Percentiles rank a stretch among this genome's conserved stretches.
phyloP scores from a whole-genome alignment of 2,888 invertebrate species.

The Lasioglossum zephyrum region DNA sequence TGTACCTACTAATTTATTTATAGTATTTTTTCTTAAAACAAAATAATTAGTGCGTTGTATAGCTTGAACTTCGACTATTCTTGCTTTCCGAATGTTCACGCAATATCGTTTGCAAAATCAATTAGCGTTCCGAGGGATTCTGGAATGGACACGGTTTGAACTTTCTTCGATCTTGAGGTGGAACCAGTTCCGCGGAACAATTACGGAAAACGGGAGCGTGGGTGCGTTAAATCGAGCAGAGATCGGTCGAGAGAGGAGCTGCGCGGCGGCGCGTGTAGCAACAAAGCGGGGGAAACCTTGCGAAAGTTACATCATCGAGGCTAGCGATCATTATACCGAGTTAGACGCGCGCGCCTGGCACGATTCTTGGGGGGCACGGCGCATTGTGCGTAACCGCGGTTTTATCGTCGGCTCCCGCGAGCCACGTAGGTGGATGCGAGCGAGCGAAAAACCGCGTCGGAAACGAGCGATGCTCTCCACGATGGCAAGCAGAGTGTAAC shows the following conservation, averaged over 20 bases:
- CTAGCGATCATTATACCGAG: conserved; percentile 74
- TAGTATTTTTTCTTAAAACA: too few relatives aligned
- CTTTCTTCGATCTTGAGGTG: neutral
- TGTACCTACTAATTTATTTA: too few relatives aligned
- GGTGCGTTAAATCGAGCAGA: conserved; percentile 48
- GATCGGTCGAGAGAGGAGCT: conserved; percentile 55
- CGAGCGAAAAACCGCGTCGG: conserved; percentile 13
- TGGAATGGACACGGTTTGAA: neutral
- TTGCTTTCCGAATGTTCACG: too few relatives aligned
- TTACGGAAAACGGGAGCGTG: conserved; percentile 44
- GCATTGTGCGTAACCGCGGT: conserved; percentile 68
- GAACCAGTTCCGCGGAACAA: conserved; percentile 16
- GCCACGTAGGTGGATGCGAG: conserved; percentile 43
- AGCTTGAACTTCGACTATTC: too few relatives aligned
- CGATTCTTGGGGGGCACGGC: conserved; percentile 77
- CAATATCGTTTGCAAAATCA: neutral
- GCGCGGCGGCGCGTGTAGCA: conserved; percentile 2
- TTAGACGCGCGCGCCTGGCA: conserved; percentile 68
- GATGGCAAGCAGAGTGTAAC: conserved; percentile 47
- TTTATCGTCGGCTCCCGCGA: conserved; percentile 28
- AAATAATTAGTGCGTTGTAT: too few relatives aligned
- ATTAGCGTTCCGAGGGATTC: neutral
- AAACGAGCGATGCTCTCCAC: conserved; percentile 29
- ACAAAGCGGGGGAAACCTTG: conserved; percentile 78
- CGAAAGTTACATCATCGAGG: conserved; percentile 82